Conservation (phyloP, 2,113 vertebrate species). For the Thamnaconus septentrionalis region DNA sequence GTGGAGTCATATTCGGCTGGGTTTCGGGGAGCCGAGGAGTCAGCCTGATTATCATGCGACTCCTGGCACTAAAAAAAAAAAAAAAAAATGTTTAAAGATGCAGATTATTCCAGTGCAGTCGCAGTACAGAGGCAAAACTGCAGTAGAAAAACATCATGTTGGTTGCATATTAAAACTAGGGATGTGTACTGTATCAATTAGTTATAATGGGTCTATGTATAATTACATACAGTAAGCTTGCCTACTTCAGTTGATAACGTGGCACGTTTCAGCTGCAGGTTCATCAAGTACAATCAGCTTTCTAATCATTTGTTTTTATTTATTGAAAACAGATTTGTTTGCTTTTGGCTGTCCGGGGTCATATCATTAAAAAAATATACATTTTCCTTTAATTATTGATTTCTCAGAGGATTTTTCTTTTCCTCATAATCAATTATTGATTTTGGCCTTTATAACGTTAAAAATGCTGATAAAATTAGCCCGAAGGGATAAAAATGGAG, state of each 20-base stretch:
- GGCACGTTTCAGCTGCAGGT: too few species aligned
- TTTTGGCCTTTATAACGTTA: too few species aligned
- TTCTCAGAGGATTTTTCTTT: background rate
- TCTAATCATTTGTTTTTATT: too few species aligned
- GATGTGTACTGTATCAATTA: conserved; percentile 16
- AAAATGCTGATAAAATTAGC: too few species aligned
- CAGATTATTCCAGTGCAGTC: conserved; percentile 42
- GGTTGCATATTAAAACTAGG: conserved; percentile 21
- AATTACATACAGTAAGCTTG: background rate
- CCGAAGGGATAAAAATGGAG: too few species aligned
- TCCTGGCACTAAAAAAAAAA: conserved; percentile 33
- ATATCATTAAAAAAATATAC: background rate
- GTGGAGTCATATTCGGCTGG: conserved; percentile 35
- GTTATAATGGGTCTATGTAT: background rate
- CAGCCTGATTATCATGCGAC: conserved; percentile 50
- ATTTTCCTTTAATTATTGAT: background rate
- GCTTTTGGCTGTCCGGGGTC: background rate
- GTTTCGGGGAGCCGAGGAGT: conserved; percentile 32
- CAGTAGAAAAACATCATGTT: conserved; percentile 30
- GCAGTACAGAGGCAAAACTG: conserved; percentile 23
- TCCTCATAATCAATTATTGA: too few species aligned
- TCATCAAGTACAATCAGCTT: too few species aligned
- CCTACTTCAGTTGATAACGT: background rate
- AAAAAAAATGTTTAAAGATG: conserved; percentile 39
- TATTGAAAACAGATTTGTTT: background rate